These are phyloP conservation scores for Drosophila repleta DNA, from an alignment of 1,140 invertebrate species.

Conservation along the genomic window DNA sequence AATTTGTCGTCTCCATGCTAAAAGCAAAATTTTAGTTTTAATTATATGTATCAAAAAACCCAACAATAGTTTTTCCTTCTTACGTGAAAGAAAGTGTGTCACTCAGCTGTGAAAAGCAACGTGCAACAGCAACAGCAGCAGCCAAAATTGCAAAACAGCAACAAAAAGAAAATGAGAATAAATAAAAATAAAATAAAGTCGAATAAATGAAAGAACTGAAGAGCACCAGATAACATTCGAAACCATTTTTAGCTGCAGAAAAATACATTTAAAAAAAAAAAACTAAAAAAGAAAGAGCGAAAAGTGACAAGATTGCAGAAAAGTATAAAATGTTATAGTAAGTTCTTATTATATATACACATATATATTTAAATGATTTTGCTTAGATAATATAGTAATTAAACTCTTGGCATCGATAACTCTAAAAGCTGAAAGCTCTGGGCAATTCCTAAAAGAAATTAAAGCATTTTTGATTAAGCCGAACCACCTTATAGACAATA, in stretches of 20 bases:
- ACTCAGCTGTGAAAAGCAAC: background rate
- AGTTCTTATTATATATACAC: constrained; percentile 34
- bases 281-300: background rate
- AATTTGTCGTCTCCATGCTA: constrained; percentile 15
- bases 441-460: too few relatives aligned
- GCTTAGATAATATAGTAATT: too few relatives aligned
- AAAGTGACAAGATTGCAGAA: background rate
- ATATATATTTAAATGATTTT: background rate
- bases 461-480: too few relatives aligned
- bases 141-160: background rate
- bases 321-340: constrained; percentile 59
- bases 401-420: too few relatives aligned
- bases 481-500: background rate
- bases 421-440: too few relatives aligned
- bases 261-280: background rate
- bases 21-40: constrained; percentile 39
- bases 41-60: background rate
- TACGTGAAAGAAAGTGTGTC: constrained; percentile 13
- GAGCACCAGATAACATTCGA: background rate
- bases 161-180: background rate
- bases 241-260: background rate
- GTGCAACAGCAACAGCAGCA: background rate
- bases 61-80: constrained; percentile 20
- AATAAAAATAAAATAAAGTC: background rate
- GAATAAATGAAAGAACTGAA: background rate